Base-by-base conservation (phyloP, 2,888 invertebrate genomes). In the Cephus sareptanus region DNA sequence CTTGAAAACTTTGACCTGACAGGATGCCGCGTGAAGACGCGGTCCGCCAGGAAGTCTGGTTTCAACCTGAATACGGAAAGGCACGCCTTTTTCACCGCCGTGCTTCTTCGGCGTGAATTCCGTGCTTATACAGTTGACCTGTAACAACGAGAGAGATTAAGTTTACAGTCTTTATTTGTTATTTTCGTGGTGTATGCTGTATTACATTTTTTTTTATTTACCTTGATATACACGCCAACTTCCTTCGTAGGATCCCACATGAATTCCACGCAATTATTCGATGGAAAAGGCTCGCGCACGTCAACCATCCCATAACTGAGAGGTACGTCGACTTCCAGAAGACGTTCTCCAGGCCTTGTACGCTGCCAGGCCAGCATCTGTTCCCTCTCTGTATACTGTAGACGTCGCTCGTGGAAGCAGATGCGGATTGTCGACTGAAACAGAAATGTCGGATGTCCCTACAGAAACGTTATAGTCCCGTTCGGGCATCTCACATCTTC, bases 41-140 rank as follows among this genome's bases (percentile, higher is more conserved):
- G 88, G 92, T 31, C 94, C 93, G 33, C 92, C 92, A 3, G 95
- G 94, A 37, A 96, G 92, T 87, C 94, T 96, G 0, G 98, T 98
- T 92, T 98, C 98, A 83, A 99, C 96, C 92, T 98, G 98, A 82
- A 98, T 96, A 75, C 98, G 95, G 93, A 99, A 99, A 0, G 98
- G 98, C 0, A 99, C 98, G 0, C 99, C 99, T 90, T 99, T 99
- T 92, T 99, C 99, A 1, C 99, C 99, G 75, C 99, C 99, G 92
- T 99, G 98, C 89, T 98, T 98, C 91, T 98, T 98, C 0, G 98
- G 97, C 0, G 99, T 99, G 91, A 99, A 99, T 92, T 99, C 99
- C 0, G 99, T 99, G 81, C 98, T 98, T 87, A 99, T 99, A 92
- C 98, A 98, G 92, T 99, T 98, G 75, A 97, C 96, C 96, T 96